A percentile compares a stretch with the other conserved stretches of the same genome.
Evolutionary conservation across 2,888 invertebrate genomes (phyloP).

Genomic region (Cistogaster globosa): DNA sequence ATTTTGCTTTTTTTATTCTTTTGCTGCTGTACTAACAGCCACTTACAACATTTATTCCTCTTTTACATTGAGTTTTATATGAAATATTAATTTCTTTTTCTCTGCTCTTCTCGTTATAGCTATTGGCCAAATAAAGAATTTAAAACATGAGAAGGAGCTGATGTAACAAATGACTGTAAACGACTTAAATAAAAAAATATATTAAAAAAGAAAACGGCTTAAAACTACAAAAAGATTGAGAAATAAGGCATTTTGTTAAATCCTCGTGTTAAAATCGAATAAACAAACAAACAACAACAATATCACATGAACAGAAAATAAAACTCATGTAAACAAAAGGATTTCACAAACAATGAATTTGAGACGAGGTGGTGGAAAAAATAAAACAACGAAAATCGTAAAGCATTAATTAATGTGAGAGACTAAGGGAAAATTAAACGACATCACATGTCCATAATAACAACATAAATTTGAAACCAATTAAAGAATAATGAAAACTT

Average conservation of each 20-base stretch:
- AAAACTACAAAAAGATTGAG: not conserved
- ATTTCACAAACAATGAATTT: slow-evolving; percentile 33
- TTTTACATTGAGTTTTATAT: not conserved
- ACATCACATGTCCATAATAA: slow-evolving; percentile 62
- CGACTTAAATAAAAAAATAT: not conserved
- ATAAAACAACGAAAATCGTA: slow-evolving; percentile 11
- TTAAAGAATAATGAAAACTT: slow-evolving; percentile 63
- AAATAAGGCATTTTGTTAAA: not conserved
- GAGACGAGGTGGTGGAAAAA: not conserved
- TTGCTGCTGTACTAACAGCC: not conserved
- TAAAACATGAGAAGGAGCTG: not conserved
- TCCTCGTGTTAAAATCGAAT: slow-evolving; percentile 1
- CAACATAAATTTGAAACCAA: slow-evolving; percentile 72
- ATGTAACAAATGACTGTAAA: not conserved
- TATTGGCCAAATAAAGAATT: not conserved
- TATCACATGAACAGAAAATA: slow-evolving; percentile 11
- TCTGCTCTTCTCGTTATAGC: slow-evolving; percentile 3
- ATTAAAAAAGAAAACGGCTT: not conserved
- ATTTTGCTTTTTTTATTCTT: not conserved
- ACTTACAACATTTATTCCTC: not conserved
- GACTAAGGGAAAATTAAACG: slow-evolving; percentile 10
- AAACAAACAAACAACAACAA: not conserved
- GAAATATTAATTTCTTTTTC: slow-evolving; percentile 9
- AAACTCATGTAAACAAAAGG: slow-evolving; percentile 14
- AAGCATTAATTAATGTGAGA: slow-evolving; percentile 24